phyloP scores from a whole-genome alignment of 2,113 vertebrate genomes.

The Cyanoramphus novaezelandiae region DNA sequence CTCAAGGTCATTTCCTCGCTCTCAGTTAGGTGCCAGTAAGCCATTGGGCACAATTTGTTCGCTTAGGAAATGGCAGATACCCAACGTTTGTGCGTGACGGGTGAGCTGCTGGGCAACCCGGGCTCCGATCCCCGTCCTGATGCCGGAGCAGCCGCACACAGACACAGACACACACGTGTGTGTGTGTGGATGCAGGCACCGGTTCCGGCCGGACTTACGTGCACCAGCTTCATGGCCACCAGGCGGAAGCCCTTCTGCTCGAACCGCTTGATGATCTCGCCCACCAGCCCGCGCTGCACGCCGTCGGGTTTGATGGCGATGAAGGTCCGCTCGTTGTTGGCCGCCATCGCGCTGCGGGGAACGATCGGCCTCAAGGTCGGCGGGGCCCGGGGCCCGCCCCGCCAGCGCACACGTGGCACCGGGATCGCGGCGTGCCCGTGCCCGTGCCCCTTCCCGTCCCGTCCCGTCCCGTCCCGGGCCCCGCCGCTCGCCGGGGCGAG shows the following conservation, averaged over 20 bases:
- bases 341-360: slow-evolving; percentile 17
- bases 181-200: fast-evolving
- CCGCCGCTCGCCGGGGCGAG: neutral
- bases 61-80: fast-evolving
- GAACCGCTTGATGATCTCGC: slow-evolving; percentile 85
- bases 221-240: slow-evolving; percentile 82
- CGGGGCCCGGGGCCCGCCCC: neutral
- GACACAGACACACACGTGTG: fast-evolving
- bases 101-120: fast-evolving
- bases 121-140: fast-evolving
- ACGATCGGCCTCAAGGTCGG: neutral
- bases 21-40: fast-evolving
- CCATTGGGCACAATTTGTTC: fast-evolving
- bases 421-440: neutral
- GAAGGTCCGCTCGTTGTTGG: slow-evolving; percentile 82
- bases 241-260: slow-evolving; percentile 85
- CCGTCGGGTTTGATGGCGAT: slow-evolving; percentile 92
- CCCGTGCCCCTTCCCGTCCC: no score
- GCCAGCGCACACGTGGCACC: neutral
- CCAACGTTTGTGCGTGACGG: fast-evolving
- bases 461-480: neutral
- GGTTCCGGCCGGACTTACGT: slow-evolving; percentile 17
- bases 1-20: neutral
- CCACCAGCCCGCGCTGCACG: slow-evolving; percentile 87
- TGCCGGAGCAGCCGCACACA: fast-evolving